A percentile compares a stretch with the other conserved stretches of the same genome.
Evolutionary conservation across 2,113 vertebrate genomes (phyloP).

Genomic region (Girardinichthys multiradiatus): DNA sequence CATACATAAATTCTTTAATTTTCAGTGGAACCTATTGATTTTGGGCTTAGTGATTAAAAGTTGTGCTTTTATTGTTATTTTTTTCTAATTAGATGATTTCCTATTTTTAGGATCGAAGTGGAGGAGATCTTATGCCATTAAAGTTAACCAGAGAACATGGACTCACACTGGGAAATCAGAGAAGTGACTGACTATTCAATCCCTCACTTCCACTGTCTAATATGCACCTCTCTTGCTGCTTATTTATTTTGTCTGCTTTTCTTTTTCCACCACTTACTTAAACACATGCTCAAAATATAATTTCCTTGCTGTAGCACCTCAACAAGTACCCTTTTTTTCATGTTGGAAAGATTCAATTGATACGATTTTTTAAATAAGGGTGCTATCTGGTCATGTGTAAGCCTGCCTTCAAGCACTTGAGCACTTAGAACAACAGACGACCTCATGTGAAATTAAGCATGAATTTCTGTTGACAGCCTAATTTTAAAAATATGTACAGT

Average conservation of each 20-base stretch:
- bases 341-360: not conserved
- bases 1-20: no score
- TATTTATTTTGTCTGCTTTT: not conserved
- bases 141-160: slow-evolving; percentile 21
- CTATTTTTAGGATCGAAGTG: not conserved
- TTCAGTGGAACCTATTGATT: no score
- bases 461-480: no score
- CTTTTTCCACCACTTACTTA: slow-evolving; percentile 6
- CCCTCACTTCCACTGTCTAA: slow-evolving; percentile 2
- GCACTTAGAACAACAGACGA: not conserved
- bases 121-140: slow-evolving; percentile 21
- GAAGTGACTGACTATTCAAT: slow-evolving; percentile 47
- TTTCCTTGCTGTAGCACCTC: not conserved
- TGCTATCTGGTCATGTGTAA: not conserved
- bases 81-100: no score
- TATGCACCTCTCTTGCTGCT: slow-evolving; percentile 10
- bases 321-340: not conserved
- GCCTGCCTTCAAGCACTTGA: slow-evolving; percentile 2
- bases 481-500: no score
- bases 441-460: no score
- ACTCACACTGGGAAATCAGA: slow-evolving; percentile 37
- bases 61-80: no score
- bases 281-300: not conserved
- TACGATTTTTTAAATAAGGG: not conserved
- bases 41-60: no score